A percentile compares a stretch with the other conserved stretches of the same genome.
Conservation (phyloP, 2,888 invertebrate genomes). For the Dyspetes luteomarginatus region DNA sequence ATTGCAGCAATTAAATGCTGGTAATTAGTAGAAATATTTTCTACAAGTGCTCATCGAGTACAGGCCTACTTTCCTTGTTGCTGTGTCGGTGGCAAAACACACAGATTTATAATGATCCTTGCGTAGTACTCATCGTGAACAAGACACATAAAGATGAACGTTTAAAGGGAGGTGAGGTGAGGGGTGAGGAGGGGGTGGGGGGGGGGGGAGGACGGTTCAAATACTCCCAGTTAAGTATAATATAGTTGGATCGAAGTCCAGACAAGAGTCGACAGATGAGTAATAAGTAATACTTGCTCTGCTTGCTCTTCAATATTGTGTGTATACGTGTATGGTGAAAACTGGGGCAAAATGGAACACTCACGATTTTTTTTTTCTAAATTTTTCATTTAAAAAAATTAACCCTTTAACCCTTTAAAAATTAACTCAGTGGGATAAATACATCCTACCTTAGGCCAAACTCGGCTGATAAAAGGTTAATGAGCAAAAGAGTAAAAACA, state of each 20-base stretch:
- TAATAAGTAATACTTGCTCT: background rate
- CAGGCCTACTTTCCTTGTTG: constrained; percentile 43
- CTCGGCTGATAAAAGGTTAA: too few relatives aligned
- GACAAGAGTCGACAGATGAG: background rate
- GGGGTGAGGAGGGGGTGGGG: too few relatives aligned
- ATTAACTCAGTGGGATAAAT: too few relatives aligned
- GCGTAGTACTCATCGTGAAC: constrained; percentile 5
- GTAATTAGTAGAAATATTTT: background rate
- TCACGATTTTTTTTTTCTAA: background rate
- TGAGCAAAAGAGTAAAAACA: too few relatives aligned
- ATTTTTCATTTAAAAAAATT: background rate
- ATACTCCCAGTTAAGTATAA: constrained; percentile 21
- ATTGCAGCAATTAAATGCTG: background rate
- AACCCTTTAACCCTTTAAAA: too few relatives aligned
- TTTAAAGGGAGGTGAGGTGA: background rate
- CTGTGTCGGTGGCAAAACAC: background rate
- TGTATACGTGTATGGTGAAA: background rate
- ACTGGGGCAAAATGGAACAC: background rate
- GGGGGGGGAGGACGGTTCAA: too few relatives aligned
- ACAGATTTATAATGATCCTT: background rate
- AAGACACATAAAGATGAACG: constrained; percentile 8
- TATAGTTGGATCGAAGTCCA: background rate
- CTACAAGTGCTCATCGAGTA: background rate
- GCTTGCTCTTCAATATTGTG: background rate
- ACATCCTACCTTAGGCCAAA: too few relatives aligned